These are phyloP conservation scores for Phrynocephalus guinanensis DNA, from an alignment of 2,797 vertebrate species.

Conservation along the genomic window DNA sequence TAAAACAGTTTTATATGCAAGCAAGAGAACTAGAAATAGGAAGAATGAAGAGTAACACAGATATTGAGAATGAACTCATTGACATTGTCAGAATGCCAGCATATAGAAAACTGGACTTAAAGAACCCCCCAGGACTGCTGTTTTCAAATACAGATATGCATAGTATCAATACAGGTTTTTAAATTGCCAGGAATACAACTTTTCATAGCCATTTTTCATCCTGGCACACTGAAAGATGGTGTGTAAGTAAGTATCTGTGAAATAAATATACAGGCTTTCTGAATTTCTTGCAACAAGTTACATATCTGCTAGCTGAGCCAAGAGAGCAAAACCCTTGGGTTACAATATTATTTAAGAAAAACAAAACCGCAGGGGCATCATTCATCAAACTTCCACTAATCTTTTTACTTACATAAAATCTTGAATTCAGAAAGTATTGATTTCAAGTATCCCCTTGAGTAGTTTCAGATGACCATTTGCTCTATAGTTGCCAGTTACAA, in stretches of 20 bases:
- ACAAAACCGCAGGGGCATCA: too few relatives aligned
- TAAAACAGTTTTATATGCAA: too few relatives aligned
- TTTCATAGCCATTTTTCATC: background rate
- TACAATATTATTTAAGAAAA: too few relatives aligned
- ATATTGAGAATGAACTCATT: background rate
- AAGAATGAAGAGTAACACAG: too few relatives aligned
- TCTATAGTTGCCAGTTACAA: background rate
- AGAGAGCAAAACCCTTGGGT: too few relatives aligned
- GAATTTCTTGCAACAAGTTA: background rate
- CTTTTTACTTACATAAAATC: too few relatives aligned
- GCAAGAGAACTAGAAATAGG: too few relatives aligned
- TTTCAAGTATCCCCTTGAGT: too few relatives aligned
- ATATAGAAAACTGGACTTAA: background rate
- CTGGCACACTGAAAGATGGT: background rate
- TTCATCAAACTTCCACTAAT: too few relatives aligned
- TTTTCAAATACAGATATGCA: background rate
- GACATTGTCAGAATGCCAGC: background rate
- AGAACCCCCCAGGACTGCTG: background rate
- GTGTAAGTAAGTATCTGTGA: background rate
- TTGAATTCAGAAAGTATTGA: too few relatives aligned
- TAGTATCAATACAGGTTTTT: background rate
- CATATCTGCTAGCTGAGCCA: background rate
- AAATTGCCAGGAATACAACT: background rate
- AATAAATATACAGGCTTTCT: background rate
- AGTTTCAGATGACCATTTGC: too few relatives aligned